A percentile compares a stretch with the other conserved stretches of the same genome.
Conservation (phyloP, 2,113 vertebrate genomes). For the Bagarius yarrelli region DNA sequence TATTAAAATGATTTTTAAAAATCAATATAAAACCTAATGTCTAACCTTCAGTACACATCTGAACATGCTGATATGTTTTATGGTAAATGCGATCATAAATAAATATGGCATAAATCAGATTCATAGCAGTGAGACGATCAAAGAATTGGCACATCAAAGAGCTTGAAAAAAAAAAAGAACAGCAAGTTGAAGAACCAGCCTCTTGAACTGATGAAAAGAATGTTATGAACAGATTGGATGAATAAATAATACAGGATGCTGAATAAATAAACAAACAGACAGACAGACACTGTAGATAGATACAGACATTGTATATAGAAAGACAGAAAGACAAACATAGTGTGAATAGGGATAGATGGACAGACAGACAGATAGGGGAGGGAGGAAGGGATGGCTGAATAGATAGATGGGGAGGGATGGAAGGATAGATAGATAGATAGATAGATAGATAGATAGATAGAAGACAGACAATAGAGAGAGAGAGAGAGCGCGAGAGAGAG, state of each 20-base stretch:
- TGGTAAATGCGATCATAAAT: slow-evolving; percentile 37
- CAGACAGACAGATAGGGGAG: too few species aligned
- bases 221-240: not conserved
- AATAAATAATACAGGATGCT: slow-evolving; percentile 23
- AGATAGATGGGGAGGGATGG: too few species aligned
- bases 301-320: too few species aligned
- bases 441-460: too few species aligned
- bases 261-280: not conserved
- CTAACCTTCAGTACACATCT: slow-evolving; percentile 32
- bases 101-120: slow-evolving; percentile 33
- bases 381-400: too few species aligned
- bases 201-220: slow-evolving; percentile 29
- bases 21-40: slow-evolving; percentile 17
- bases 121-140: slow-evolving; percentile 36
- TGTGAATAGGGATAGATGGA: too few species aligned
- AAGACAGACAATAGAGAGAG: too few species aligned
- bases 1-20: not conserved
- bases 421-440: too few species aligned
- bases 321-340: too few species aligned
- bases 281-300: not conserved
- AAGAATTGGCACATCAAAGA: slow-evolving; percentile 44
- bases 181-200: slow-evolving; percentile 16
- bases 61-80: slow-evolving; percentile 16
- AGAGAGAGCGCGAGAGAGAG: too few species aligned
- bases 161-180: slow-evolving; percentile 18